phyloP scores from a whole-genome alignment of 2,888 invertebrate species.

The Epirrita christyi region DNA sequence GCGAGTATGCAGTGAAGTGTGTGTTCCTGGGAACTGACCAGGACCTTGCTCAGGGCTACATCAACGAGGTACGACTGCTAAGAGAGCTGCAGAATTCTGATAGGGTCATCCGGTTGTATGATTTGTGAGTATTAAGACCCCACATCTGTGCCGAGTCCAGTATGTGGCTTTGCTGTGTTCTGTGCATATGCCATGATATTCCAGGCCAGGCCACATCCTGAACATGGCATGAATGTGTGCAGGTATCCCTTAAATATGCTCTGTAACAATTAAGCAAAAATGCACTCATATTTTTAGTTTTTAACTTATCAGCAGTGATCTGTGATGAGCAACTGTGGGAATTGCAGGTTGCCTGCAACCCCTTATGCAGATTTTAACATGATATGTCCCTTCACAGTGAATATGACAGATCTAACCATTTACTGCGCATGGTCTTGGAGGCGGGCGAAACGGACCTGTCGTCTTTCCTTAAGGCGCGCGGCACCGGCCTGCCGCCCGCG shows the following conservation, averaged over 20 bases:
- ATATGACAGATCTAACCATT: conserved; percentile 85
- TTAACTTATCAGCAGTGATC: too few species aligned
- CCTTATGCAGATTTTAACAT: too few species aligned
- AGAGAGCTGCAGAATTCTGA: conserved; percentile 92
- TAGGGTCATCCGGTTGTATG: conserved; percentile 93
- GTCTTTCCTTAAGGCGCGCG: conserved; percentile 87
- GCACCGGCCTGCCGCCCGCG: conserved; percentile 87
- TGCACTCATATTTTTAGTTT: too few species aligned
- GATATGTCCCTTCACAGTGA: conserved; percentile 83
- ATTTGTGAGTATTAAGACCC: conserved; percentile 88
- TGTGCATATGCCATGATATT: too few species aligned
- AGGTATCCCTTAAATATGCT: too few species aligned
- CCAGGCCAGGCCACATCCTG: too few species aligned
- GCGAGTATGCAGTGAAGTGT: conserved; percentile 91
- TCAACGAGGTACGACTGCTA: conserved; percentile 95
- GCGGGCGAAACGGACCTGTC: conserved; percentile 96
- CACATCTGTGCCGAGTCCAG: too few species aligned
- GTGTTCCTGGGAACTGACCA: conserved; percentile 92
- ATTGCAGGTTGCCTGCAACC: too few species aligned
- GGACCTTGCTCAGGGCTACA: conserved; percentile 89
- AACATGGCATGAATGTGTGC: too few species aligned
- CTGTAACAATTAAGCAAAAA: too few species aligned
- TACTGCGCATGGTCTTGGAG: conserved; percentile 95
- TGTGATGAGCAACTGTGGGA: too few species aligned
- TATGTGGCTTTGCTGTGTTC: too few species aligned